These are phyloP conservation scores for Chymomyza fuscimana DNA, from an alignment of 2,888 invertebrate genomes.

Conservation along the genomic window DNA sequence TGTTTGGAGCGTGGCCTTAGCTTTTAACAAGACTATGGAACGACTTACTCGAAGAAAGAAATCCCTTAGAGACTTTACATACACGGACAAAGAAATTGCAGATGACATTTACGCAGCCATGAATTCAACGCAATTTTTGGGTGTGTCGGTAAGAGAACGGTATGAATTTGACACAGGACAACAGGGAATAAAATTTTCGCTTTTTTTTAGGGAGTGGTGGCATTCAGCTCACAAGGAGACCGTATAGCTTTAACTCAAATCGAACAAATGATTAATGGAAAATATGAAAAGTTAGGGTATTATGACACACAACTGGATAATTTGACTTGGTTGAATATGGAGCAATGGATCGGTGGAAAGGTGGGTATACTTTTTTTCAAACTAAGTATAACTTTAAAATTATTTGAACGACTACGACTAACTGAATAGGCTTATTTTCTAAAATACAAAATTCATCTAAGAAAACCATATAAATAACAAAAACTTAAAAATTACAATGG, in stretches of 20 bases:
- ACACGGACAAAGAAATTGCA: constrained; percentile 95
- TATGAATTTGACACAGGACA: not conserved
- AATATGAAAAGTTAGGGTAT: constrained; percentile 95
- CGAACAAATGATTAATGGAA: constrained; percentile 97
- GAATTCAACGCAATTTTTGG: constrained; percentile 98
- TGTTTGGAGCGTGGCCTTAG: constrained; percentile 98
- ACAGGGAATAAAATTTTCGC: not conserved
- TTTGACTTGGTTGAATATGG: constrained; percentile 94
- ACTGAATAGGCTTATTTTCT: not conserved
- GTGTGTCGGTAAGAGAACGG: constrained; percentile 92
- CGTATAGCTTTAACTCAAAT: constrained; percentile 98
- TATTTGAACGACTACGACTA: not conserved
- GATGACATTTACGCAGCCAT: constrained; percentile 98
- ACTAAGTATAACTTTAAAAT: not conserved
- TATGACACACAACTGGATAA: constrained; percentile 98
- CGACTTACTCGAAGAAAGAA: constrained; percentile 88
- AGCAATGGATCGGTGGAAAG: constrained; percentile 92
- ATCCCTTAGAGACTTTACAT: constrained; percentile 96
- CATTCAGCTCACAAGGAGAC: constrained; percentile 99
- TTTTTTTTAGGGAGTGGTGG: constrained; percentile 91
- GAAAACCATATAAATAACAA: not conserved
- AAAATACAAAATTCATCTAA: not conserved
- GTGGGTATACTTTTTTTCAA: constrained; percentile 61
- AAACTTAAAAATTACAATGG: not conserved
- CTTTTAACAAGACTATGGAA: constrained; percentile 98